Conservation (phyloP, 1,140 invertebrate genomes). For the Stegodyphus dumicola region DNA sequence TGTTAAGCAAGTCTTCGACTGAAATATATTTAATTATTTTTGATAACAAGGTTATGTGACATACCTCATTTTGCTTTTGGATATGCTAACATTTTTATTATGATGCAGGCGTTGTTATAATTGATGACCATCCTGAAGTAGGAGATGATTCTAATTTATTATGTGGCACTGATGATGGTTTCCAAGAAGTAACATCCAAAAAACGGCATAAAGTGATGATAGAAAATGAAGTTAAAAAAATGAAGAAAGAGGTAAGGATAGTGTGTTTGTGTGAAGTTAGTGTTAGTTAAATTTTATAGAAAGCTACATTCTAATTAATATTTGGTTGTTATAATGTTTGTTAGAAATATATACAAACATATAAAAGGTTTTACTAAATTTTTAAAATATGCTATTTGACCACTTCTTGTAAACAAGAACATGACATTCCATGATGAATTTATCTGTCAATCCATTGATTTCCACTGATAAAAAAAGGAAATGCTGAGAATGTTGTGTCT, state of each 20-base stretch:
- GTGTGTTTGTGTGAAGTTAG: too few species aligned
- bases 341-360: not conserved
- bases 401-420: too few species aligned
- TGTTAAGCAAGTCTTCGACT: not conserved
- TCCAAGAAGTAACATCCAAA: conserved; percentile 87
- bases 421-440: conserved; percentile 44
- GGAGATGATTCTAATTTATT: conserved; percentile 70
- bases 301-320: not conserved
- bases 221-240: conserved; percentile 66
- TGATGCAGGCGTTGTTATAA: conserved; percentile 72
- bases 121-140: conserved; percentile 73
- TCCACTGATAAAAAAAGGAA: conserved; percentile 54
- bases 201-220: conserved; percentile 72
- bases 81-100: not conserved
- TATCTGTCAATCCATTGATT: conserved; percentile 67
- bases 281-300: not conserved
- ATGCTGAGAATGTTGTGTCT: not conserved
- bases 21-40: not conserved
- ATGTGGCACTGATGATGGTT: conserved; percentile 78
- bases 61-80: not conserved
- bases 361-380: too few species aligned
- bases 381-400: too few species aligned
- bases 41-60: not conserved
- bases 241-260: conserved; percentile 62
- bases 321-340: not conserved